A percentile compares a stretch with the other conserved stretches of the same genome.
These are phyloP conservation scores for Botrylloides violaceus DNA, from an alignment of 23 tunicate genomes.

Conservation along the genomic window DNA sequence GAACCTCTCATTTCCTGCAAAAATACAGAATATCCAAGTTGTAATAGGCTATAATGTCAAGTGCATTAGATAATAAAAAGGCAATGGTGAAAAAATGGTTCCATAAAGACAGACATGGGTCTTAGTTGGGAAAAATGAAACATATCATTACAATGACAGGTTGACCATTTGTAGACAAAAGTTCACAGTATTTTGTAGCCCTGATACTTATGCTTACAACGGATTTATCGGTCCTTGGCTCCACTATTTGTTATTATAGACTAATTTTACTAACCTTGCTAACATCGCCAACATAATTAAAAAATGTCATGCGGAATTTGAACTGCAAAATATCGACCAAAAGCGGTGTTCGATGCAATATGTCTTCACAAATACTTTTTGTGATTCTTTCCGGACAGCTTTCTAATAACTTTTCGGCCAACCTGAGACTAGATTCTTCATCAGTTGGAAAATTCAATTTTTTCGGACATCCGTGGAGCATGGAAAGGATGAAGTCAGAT, in stretches of 20 bases:
- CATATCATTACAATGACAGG: background rate
- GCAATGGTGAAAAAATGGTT: too few species aligned
- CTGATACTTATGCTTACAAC: too few species aligned
- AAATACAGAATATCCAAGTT: too few species aligned
- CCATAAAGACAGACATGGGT: background rate
- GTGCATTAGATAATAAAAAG: too few species aligned
- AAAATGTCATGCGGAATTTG: conserved; percentile 21
- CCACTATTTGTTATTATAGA: too few species aligned
- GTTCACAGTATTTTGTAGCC: too few species aligned
- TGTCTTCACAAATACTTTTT: conserved; percentile 8
- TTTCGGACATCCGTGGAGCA: background rate
- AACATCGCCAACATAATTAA: conserved; percentile 10
- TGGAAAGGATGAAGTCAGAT: background rate
- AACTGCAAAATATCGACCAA: conserved; percentile 12
- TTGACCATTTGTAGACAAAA: too few species aligned
- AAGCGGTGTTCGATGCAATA: conserved; percentile 12
- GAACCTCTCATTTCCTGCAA: conserved; percentile 4
- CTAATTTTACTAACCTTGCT: conserved; percentile 20
- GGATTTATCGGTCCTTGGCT: too few species aligned
- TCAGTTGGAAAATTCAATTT: background rate
- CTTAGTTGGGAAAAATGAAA: background rate
- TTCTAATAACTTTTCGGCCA: conserved; percentile 12
- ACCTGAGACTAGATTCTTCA: background rate
- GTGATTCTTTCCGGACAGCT: conserved; percentile 14
- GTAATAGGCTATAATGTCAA: too few species aligned